Evolutionary conservation across 1,140 invertebrate genomes (phyloP), one percentile per base, ranked within the genome.

Genomic region (Drosophila mayri): DNA sequence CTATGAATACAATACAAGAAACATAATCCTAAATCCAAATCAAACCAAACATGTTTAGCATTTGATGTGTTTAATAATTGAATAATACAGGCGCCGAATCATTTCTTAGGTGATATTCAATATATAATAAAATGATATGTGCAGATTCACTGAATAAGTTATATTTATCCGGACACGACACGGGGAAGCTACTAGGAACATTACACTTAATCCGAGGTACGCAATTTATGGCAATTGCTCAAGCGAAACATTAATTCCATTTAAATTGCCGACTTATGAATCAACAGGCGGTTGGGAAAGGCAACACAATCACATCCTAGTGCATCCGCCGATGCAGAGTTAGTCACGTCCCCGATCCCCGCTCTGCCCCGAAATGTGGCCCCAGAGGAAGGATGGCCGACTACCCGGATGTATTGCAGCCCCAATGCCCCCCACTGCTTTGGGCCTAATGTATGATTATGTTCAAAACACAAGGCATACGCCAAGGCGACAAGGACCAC

Each of bases 371-470:
- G 4, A 46, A 49, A 16, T 50, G 44, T 44, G 40, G 9, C 50
- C 62, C 30, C 40, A 47, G 55, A 65, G 83, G 64, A 82, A 87
- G 79, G 76, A 86, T 61, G 54, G 43, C 59, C 52, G 25, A 46
- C 28, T 62, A 25, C 12, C 52, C 65, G 60, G 79, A 79, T 63
- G 65, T 20, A 35, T 43, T 41, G 65, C 46, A 25, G 52, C 20
- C 9, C 18, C 35, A 38, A 38, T 25, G 52, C 11, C 22, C 35
- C 52, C 35, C 52, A 46, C 14, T 61, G 70, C 46, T 67, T 67
- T 41, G 65, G 76, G 43, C 54, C 85, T 84, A 78, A 88, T 84
- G 85, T 68, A 81, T 88, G 84, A 88, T 84, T 84, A 87, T 84
- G 80, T 75, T 55, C 73, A 20, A 64, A 73, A 71, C 75, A 78